Base-by-base conservation (phyloP, 2,888 invertebrate species). In the Chamaedrilus cognettii region DNA sequence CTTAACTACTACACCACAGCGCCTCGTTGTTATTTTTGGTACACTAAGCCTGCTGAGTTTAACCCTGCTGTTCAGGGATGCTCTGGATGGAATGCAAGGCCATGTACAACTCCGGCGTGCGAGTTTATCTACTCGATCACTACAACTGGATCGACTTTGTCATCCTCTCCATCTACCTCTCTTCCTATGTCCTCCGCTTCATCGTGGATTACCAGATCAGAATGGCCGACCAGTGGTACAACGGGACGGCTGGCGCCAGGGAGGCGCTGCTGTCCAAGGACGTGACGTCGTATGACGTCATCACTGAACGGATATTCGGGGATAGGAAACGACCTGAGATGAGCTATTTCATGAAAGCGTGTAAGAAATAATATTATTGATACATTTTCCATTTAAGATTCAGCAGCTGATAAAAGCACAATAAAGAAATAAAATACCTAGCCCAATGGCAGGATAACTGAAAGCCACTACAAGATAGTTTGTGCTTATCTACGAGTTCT, bases 71-170 rank as follows among this genome's bases (percentile, higher is more conserved):
- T 42, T 42, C 75, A 83, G 83, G 83, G 68, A 72, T 83, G 60
- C 72, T 83, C 42, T 82, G 83, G 80, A 82, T 80, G 73, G 83
- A 83, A 72, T 81, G 82, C 72, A 83, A 83, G 74, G 82, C 82
- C 70, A 78, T 83, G 55, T 83, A 83, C 75, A 77, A 74, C 73
- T 78, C 79, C 64, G 83, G 83, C 60, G 77, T 82, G 33, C 72
- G 80, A 30, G 78, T 78, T 15, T 82, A 83, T 71, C 74, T 82
- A 56, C 80, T 79, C 55, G 80, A 83, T 71, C 79, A 82, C 69
- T 82, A 83, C 73, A 83, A 83, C 74, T 79, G 78, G 64, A 79
- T 83, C 75, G 82, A 82, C 73, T 83, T 82, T 72, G 77, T 78
- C 63, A 80, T 83, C 26, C 74, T 83, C 26, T 80, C 82, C 5